These are phyloP conservation scores for Drosophila biarmipes DNA, from an alignment of 1,140 invertebrate species.

Conservation along the genomic window DNA sequence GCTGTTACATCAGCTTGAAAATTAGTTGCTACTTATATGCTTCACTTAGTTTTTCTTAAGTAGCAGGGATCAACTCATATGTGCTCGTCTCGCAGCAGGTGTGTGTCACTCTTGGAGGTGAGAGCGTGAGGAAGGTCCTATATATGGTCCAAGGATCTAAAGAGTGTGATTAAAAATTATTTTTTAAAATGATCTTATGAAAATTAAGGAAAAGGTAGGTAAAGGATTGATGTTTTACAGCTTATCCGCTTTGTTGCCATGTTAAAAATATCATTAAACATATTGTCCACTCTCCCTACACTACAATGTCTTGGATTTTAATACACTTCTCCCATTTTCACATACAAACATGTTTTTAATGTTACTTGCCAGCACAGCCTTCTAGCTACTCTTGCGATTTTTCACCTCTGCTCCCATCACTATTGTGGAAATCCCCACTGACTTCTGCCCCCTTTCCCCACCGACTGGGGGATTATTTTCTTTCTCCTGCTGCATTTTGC, in stretches of 20 bases:
- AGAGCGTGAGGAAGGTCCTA: not conserved
- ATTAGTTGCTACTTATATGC: constrained; percentile 82
- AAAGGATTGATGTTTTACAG: too few species aligned
- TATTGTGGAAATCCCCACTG: not conserved
- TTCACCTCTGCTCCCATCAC: constrained; percentile 4
- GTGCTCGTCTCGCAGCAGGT: constrained; percentile 36
- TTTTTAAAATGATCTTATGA: too few species aligned
- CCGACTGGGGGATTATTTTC: constrained; percentile 64
- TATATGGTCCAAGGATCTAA: not conserved
- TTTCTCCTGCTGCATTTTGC: constrained; percentile 67
- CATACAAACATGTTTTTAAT: not conserved
- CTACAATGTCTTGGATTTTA: too few species aligned
- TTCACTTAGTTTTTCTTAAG: constrained; percentile 83
- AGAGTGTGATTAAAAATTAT: too few species aligned
- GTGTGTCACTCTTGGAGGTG: constrained; percentile 30
- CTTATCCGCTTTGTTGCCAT: too few species aligned
- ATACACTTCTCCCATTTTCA: too few species aligned
- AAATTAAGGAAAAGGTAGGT: too few species aligned
- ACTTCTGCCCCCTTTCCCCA: not conserved
- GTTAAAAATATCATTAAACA: too few species aligned
- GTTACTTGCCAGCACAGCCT: not conserved
- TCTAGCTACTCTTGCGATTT: not conserved
- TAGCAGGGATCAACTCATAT: constrained; percentile 73
- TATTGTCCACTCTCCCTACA: too few species aligned
- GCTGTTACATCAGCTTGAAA: constrained; percentile 78